Evolutionary conservation across 2,797 vertebrate species (phyloP).

Genomic region (Catamblyrhynchus diadema): DNA sequence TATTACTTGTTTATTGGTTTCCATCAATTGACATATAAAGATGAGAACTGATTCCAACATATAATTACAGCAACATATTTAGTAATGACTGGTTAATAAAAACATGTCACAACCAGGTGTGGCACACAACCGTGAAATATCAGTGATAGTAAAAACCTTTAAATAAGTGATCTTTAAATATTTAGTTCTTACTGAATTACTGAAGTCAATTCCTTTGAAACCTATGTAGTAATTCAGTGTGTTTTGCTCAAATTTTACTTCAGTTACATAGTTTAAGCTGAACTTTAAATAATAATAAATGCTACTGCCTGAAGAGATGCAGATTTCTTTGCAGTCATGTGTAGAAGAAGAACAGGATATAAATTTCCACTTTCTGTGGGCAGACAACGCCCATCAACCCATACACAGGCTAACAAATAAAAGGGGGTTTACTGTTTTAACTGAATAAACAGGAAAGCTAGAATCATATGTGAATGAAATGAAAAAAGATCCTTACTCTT

Average conservation of each 20-base stretch:
- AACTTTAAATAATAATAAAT: not conserved
- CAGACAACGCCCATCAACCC: not conserved
- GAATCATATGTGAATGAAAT: not conserved
- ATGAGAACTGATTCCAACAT: not conserved
- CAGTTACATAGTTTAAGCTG: not conserved
- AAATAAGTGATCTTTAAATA: not conserved
- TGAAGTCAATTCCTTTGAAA: not conserved
- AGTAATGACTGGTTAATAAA: not conserved
- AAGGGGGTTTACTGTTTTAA: not conserved
- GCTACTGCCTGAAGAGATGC: not conserved
- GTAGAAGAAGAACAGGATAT: not conserved
- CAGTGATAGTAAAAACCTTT: not conserved
- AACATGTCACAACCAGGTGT: not conserved
- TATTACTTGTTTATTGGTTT: not conserved
- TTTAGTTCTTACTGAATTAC: not conserved
- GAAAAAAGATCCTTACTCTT: not conserved
- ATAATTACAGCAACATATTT: not conserved
- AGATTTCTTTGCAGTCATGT: not conserved
- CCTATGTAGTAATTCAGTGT: not conserved
- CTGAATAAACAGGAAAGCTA: not conserved
- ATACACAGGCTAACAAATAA: not conserved
- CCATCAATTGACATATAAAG: not conserved
- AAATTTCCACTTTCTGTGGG: not conserved
- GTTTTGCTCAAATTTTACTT: not conserved
- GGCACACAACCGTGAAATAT: not conserved